phyloP scores from a whole-genome alignment of 2,797 vertebrate species.

The Cuculus canorus region DNA sequence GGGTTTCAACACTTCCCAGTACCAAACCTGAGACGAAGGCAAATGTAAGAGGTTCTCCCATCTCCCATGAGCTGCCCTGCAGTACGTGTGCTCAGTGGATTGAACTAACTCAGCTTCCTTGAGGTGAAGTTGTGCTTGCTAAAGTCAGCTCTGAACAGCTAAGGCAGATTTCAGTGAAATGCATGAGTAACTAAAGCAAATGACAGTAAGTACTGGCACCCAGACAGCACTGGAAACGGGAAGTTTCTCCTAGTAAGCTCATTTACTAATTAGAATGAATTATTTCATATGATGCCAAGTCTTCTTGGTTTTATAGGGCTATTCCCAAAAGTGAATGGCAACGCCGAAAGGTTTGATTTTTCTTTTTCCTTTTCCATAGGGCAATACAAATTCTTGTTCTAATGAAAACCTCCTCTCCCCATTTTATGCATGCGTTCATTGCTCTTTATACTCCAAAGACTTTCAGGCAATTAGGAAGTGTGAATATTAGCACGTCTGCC shows the following conservation, averaged over 20 bases:
- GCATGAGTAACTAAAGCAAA: conserved; percentile 56
- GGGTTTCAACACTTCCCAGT: not conserved
- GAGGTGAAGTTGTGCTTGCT: not conserved
- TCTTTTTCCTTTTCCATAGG: not conserved
- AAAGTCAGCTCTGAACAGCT: conserved; percentile 31
- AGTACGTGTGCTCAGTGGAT: not conserved
- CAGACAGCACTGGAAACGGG: not conserved
- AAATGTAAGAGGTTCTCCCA: not conserved
- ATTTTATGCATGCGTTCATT: not conserved
- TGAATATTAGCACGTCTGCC: not conserved
- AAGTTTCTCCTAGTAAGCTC: conserved; percentile 56
- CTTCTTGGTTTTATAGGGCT: conserved; percentile 45
- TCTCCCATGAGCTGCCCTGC: not conserved
- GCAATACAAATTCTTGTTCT: conserved; percentile 49
- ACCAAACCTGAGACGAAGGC: not conserved
- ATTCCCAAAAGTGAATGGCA: conserved; percentile 59
- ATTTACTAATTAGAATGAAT: conserved; percentile 59
- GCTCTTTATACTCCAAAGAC: not conserved
- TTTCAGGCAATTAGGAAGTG: not conserved
- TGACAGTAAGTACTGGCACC: conserved; percentile 44
- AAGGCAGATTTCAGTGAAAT: conserved; percentile 39
- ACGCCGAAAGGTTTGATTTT: conserved; percentile 45
- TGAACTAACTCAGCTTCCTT: not conserved
- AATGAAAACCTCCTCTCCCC: conserved; percentile 45
- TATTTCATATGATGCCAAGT: conserved; percentile 47